Base-by-base conservation (phyloP, 2,888 invertebrate genomes). In the Rhopalosiphum nymphaeae region DNA sequence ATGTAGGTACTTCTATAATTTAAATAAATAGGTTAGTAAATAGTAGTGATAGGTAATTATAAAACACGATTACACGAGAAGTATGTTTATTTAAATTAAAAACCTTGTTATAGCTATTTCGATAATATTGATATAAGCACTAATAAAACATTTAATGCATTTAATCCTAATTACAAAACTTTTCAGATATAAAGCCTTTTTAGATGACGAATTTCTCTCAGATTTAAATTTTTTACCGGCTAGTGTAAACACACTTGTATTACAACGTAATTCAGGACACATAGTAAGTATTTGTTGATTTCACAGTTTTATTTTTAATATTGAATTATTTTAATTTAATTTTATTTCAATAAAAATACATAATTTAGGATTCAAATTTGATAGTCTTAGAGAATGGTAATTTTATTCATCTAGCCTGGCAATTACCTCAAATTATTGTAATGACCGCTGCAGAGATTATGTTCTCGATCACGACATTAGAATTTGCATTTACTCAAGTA, bases 361-460 rank as follows among this genome's bases (percentile, higher is more conserved):
- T 21, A n/a, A 42, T 9, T 91, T 84, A 95, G 25, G 53, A 67
- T 0, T 93, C 94, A 49, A 89, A 29, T 1, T 96, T 96, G 3
- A 96, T 96, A 25, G 95, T 95, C 94, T 95, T 96, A 26, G 96
- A 94, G 7, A 67, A 97, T 4, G 97, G 98, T 0, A 98, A 98
- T 96, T 97, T 97, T 1, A 96, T 99, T 3, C 98, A 98, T 95
- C 98, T 99, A 95, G 96, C 98, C 10, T 98, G 97, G 97, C 97
- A 99, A 95, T 95, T 99, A 44, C 99, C 99, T 0, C 99, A 99
- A 96, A 99, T 99, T 95, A 96, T 99, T 91, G 96, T 99, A 36
- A 98, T 99, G 95, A 99, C 99, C 0, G 97, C 98, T 95, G 99
- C 97, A 0, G 99, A 99, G 96, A 98, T 99, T 86, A 98, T 99